Evolutionary conservation across 64 coral and sea anemone species (phyloP).

Genomic region (Actinia tenebrosa): DNA sequence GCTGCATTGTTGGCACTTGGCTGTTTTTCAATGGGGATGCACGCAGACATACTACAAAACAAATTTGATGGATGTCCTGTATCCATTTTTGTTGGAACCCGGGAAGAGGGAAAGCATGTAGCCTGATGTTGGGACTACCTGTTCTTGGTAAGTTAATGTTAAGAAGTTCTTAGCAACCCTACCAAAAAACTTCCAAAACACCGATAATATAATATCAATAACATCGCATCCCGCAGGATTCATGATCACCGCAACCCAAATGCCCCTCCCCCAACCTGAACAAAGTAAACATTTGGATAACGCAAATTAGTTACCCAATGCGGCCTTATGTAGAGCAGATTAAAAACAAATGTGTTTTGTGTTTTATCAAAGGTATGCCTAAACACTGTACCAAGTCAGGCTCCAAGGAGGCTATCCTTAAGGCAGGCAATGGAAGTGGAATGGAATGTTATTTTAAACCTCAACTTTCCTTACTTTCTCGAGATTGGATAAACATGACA

Average conservation of each 20-base stretch:
- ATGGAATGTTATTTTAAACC: neutral
- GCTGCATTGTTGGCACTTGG: slow-evolving; percentile 18
- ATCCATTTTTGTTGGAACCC: slow-evolving; percentile 28
- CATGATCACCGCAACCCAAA: no score
- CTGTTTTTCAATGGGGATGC: slow-evolving; percentile 34
- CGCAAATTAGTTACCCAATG: no score
- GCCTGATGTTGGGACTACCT: slow-evolving; percentile 24
- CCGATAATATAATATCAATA: no score
- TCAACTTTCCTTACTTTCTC: no score
- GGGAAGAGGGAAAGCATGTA: slow-evolving; percentile 27
- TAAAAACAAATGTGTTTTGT: no score
- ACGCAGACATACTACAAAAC: slow-evolving; percentile 9
- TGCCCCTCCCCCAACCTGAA: no score
- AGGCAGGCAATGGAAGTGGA: slow-evolving; percentile 3
- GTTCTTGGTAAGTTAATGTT: slow-evolving; percentile 34
- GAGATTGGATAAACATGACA: no score
- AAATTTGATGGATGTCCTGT: slow-evolving; percentile 44
- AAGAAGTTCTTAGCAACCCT: no score
- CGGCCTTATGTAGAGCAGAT: no score
- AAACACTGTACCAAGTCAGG: slow-evolving; percentile 15
- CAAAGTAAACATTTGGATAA: no score
- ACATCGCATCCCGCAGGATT: no score
- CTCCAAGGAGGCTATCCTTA: slow-evolving; percentile 26
- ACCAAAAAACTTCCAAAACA: no score
- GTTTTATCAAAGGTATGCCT: slow-evolving; percentile 5